Evolutionary conservation across 2,113 vertebrate species (phyloP).

Genomic region (Phalacrocorax pelagicus): DNA sequence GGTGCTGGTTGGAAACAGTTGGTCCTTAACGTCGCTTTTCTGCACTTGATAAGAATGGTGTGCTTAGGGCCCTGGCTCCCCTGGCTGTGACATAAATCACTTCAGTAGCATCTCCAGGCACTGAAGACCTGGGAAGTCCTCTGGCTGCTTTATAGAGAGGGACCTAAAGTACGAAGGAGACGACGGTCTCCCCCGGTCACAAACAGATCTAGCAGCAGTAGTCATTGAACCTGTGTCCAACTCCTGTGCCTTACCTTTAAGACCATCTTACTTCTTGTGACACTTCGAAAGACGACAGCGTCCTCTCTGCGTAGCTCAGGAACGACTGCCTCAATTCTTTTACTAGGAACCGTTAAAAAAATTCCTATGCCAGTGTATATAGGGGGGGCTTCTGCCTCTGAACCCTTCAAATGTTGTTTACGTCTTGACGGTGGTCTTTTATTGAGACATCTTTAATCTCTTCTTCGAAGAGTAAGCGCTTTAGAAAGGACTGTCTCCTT

Average conservation of each 20-base stretch:
- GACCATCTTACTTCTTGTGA: background rate
- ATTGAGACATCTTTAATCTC: background rate
- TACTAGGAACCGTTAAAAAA: background rate
- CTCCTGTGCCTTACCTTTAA: constrained; percentile 24
- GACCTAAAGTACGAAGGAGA: background rate
- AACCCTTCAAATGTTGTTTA: background rate
- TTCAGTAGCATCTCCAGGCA: background rate
- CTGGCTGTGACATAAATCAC: background rate
- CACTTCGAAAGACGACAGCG: background rate
- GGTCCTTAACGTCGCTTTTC: background rate
- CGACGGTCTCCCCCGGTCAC: background rate
- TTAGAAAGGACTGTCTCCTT: background rate
- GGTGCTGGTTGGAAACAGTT: background rate
- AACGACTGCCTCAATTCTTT: background rate
- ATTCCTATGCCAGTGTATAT: background rate
- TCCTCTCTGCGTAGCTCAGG: background rate
- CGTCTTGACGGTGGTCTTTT: background rate
- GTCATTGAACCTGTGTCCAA: background rate
- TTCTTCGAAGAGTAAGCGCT: background rate
- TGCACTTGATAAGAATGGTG: background rate
- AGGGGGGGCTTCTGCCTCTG: background rate
- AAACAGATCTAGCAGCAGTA: background rate
- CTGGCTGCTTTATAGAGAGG: background rate
- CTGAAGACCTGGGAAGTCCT: background rate
- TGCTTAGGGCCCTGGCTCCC: background rate